Percentiles rank a stretch among this genome's conserved stretches.
Conservation (phyloP, 1,140 invertebrate genomes). For the Aphelenchoides besseyi region DNA sequence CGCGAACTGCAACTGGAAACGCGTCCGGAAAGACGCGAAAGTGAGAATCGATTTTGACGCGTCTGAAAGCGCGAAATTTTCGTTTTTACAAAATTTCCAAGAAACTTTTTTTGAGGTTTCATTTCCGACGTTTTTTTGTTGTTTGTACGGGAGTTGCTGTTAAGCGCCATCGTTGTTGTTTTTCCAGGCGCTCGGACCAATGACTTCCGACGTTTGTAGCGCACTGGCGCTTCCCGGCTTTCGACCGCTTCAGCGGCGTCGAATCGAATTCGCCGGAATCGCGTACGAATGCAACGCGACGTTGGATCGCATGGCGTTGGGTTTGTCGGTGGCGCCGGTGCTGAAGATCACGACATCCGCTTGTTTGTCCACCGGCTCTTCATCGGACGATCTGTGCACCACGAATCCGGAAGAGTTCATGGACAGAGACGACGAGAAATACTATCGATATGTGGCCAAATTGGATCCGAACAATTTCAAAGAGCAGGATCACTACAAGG, state of each 20-base stretch:
- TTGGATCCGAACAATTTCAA: constrained; percentile 51
- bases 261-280: constrained; percentile 46
- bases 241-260: constrained; percentile 18
- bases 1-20: no score
- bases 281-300: constrained; percentile 41
- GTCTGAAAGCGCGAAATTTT: no score
- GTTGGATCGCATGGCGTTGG: constrained; percentile 37
- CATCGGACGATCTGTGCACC: neutral
- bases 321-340: constrained; percentile 34
- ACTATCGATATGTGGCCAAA: constrained; percentile 37
- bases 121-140: neutral
- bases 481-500: constrained; percentile 54
- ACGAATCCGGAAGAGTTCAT: constrained; percentile 30
- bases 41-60: no score
- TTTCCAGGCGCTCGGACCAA: neutral
- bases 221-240: constrained; percentile 42
- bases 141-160: neutral
- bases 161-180: neutral
- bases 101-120: neutral
- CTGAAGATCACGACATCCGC: constrained; percentile 12
- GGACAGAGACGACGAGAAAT: constrained; percentile 41
- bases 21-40: no score
- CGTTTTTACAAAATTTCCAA: no score
- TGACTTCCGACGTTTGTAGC: neutral
- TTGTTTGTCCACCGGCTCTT: neutral